Percentiles rank a stretch among this genome's conserved stretches.
These are phyloP conservation scores for Ceraclea dissimilis DNA, from an alignment of 2,888 invertebrate genomes.

Conservation along the genomic window DNA sequence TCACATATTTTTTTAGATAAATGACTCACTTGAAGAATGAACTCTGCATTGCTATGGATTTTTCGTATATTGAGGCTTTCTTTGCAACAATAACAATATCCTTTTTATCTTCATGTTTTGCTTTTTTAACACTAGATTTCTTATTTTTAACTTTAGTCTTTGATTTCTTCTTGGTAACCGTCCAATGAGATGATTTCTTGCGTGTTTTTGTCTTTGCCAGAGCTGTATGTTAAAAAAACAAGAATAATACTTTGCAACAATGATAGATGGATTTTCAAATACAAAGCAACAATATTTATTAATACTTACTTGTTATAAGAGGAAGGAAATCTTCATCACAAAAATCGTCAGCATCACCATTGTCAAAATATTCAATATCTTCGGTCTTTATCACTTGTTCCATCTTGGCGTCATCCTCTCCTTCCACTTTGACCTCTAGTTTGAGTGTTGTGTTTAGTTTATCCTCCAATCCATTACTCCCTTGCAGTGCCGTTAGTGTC, in stretches of 20 bases:
- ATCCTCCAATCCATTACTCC: neutral
- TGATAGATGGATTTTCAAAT: too few relatives aligned
- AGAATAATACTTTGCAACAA: too few relatives aligned
- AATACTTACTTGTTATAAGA: neutral
- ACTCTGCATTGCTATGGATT: neutral
- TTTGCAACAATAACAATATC: neutral
- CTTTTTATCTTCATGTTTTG: neutral
- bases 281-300: too few relatives aligned
- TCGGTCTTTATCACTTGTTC: constrained; percentile 2
- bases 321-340: constrained; percentile 6
- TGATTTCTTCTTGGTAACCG: neutral
- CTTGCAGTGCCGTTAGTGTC: neutral
- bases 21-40: neutral
- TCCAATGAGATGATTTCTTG: too few relatives aligned
- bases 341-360: constrained; percentile 5
- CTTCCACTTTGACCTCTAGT: constrained; percentile 1
- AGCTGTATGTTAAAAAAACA: too few relatives aligned
- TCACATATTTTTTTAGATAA: too few relatives aligned
- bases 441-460: constrained; percentile 1
- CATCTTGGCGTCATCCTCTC: neutral
- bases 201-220: too few relatives aligned
- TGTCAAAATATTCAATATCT: constrained; percentile 8
- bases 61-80: neutral
- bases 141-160: neutral
- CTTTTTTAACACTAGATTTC: neutral